A percentile compares a stretch with the other conserved stretches of the same genome.
Conservation (phyloP, 2,113 vertebrate species). For the Petrocephalus zakoni region DNA sequence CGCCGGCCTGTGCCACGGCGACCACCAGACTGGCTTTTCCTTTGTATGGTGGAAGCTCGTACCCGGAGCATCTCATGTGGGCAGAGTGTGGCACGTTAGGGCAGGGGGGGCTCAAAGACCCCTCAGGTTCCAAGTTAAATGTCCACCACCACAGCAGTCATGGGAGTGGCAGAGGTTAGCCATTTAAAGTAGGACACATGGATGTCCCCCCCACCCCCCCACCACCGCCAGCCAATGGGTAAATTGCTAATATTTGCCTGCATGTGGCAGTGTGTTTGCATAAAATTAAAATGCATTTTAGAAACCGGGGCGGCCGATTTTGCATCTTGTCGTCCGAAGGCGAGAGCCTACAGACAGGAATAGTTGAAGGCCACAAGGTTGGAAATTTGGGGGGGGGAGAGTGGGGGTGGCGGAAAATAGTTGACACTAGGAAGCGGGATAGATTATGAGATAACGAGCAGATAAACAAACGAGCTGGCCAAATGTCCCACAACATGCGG, state of each 20-base stretch:
- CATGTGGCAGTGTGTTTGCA: constrained; percentile 67
- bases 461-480: constrained; percentile 39
- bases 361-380: constrained; percentile 10
- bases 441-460: constrained; percentile 17
- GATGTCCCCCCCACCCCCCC: constrained; percentile 21
- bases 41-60: neutral
- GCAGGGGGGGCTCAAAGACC: neutral
- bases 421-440: constrained; percentile 25
- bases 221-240: constrained; percentile 54
- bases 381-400: neutral
- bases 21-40: too few species aligned
- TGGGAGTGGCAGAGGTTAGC: neutral
- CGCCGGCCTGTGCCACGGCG: too few species aligned
- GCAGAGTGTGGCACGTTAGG: neutral
- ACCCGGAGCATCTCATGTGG: neutral
- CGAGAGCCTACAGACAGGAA: constrained; percentile 32
- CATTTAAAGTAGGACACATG: neutral
- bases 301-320: constrained; percentile 62
- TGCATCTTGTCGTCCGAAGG: constrained; percentile 49
- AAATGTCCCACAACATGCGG: neutral
- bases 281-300: constrained; percentile 67
- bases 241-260: constrained; percentile 66
- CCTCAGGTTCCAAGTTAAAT: neutral
- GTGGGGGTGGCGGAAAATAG: constrained; percentile 22
- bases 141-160: neutral